Base-by-base conservation (phyloP, 2,888 invertebrate genomes). In the Gibbula magus region DNA sequence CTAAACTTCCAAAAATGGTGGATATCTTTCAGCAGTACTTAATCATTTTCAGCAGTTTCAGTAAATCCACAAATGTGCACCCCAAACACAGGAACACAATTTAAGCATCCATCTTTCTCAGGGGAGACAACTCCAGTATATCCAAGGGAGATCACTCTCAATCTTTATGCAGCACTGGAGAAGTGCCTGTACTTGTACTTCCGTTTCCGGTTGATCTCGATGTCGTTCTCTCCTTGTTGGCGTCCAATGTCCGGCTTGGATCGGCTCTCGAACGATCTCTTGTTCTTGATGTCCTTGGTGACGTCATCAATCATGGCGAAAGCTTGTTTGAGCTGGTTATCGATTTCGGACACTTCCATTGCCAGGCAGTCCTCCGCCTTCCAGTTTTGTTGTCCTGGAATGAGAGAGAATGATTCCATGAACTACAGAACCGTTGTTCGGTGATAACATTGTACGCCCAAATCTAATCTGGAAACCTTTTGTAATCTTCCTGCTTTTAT, bases 241-340 rank as follows among this genome's bases (percentile, higher is more conserved):
- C 53, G 53, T 10, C 29, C 32, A 3, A 75, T 35, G 29, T 75
- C 75, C 53, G 75, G 75, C 54, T 75, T 75, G n/a, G 75, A 75
- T 13, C 54, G 25, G 22, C 29, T 22, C 22, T 75, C 53, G 25
- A 52, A 54, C 52, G 53, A n/a, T 13, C 75, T 54, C 32, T 75
- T 75, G 29, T 75, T 54, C 35, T 75, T 75, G n/a, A 75, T 75
- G 52, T 54, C 75, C 29, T 53, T 53, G 25, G 75, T 75, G 75
- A 75, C 75, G 54, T 54, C 53, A 35, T 54, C 54, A 35, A 75
- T 75, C 75, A 75, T 75, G 8, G 52, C 75, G 32, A 75, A 53
- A 8, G 75, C 75, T 35, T 75, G 75, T 32, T 75, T 75, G 18
- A 75, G 29, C 54, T 75, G 75, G 20, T 32, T 75, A 54, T 75